A percentile compares a stretch with the other conserved stretches of the same genome.
These are phyloP conservation scores for Apamea anceps DNA, from an alignment of 2,888 invertebrate species.

Conservation along the genomic window DNA sequence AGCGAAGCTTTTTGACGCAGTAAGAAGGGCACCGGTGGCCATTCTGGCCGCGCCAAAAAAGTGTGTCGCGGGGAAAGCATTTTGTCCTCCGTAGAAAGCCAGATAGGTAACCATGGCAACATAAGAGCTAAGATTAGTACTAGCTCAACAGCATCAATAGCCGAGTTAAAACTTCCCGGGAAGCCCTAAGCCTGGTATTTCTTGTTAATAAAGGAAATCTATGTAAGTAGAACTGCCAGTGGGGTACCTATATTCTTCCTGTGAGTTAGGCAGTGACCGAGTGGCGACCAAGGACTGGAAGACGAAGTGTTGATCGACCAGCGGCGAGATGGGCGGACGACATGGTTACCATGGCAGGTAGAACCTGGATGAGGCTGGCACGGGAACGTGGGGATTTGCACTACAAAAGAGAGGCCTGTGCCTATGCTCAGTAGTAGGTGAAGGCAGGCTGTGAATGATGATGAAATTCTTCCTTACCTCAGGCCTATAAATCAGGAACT, in stretches of 20 bases:
- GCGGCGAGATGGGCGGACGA: not conserved
- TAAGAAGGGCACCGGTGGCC: too few relatives aligned
- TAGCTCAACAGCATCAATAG: not conserved
- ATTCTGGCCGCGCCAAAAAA: not conserved
- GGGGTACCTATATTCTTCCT: not conserved
- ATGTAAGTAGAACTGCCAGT: too few relatives aligned
- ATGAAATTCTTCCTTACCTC: constrained; percentile 72
- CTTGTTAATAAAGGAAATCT: not conserved
- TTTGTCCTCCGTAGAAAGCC: too few relatives aligned
- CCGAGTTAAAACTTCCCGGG: not conserved
- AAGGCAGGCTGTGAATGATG: not conserved
- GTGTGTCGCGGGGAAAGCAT: too few relatives aligned
- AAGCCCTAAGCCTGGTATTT: not conserved
- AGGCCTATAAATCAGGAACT: constrained; percentile 83
- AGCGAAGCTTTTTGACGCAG: not conserved
- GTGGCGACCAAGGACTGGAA: not conserved
- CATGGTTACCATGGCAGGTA: not conserved
- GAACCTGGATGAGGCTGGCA: not conserved
- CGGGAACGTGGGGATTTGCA: not conserved
- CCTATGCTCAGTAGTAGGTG: not conserved
- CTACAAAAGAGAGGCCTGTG: not conserved
- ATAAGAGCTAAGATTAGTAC: not conserved
- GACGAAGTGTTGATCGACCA: not conserved
- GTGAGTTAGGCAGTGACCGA: not conserved
- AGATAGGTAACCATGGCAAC: not conserved